phyloP scores from a whole-genome alignment of 2,888 invertebrate species.

The Merodon equestris region DNA sequence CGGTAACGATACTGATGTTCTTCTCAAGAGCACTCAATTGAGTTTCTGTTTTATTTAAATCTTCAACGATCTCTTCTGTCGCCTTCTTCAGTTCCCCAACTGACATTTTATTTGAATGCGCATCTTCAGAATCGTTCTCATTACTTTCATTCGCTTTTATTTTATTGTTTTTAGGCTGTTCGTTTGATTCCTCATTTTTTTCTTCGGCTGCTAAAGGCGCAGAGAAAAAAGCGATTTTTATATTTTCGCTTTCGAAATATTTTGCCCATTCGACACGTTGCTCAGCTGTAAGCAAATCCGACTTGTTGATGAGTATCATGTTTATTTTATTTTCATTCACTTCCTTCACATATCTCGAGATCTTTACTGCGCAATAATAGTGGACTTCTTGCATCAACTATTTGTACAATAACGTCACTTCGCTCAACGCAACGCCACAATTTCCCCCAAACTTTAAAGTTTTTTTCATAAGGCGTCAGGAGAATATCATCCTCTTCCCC shows the following conservation, averaged over 20 bases:
- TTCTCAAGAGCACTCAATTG: conserved; percentile 81
- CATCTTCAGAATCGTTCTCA: conserved; percentile 27
- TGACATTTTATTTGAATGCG: conserved; percentile 55
- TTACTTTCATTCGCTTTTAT: conserved; percentile 51
- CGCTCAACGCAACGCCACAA: conserved; percentile 99
- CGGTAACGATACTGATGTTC: conserved; percentile 79
- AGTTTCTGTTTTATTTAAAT: conserved; percentile 81
- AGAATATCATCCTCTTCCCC: conserved; percentile 89
- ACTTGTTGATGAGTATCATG: conserved; percentile 95
- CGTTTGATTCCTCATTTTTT: conserved; percentile 72
- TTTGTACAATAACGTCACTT: conserved; percentile 95
- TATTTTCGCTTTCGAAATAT: conserved; percentile 86
- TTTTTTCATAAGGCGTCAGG: conserved; percentile 98
- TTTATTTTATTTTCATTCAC: conserved; percentile 86
- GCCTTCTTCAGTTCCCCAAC: conserved; percentile 80
- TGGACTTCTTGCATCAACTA: conserved; percentile 98
- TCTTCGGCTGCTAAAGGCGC: conserved; percentile 82
- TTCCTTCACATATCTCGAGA: conserved; percentile 92
- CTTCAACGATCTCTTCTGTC: conserved; percentile 80
- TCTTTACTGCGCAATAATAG: conserved; percentile 95
- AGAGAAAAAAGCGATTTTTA: conserved; percentile 94
- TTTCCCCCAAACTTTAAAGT: conserved; percentile 98
- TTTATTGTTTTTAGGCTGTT: conserved; percentile 28
- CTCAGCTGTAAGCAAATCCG: conserved; percentile 90
- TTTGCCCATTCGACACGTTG: conserved; percentile 92